Evolutionary conservation across 1,140 invertebrate genomes (phyloP), one percentile per base, ranked within the genome.

Genomic region (Drosophila orena): DNA sequence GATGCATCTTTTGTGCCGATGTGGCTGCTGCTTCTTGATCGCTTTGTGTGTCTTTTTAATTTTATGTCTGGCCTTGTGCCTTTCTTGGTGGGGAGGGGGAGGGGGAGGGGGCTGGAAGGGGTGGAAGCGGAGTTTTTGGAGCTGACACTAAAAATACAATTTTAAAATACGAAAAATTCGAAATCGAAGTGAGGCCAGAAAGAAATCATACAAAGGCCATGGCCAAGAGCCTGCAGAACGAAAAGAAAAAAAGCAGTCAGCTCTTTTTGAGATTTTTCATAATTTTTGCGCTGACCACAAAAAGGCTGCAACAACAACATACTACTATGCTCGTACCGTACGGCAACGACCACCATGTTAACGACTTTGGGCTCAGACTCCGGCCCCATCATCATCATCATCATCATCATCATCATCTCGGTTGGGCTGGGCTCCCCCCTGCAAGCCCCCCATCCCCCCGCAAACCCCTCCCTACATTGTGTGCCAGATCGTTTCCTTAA

Each of bases 221-320:
- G 71, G 52, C 37, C 69, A 64, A 71, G 59, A 71, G 58, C 43
- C 73, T 8, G 60, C 62, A 79, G 61, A 77, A 24, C 0, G 24
- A 24, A 24, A 83, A 71, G 2, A 11, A 43, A 43, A 20, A 43
- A 59, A 62, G 24, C 47, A 69, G 61, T 55, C 10, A 22, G 65
- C 44, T 24, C 55, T 79, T 89, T 89, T 88, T 57, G 83, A 88
- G 66, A 70, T 70, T 88, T 88, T 88, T 88, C 83, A 88, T 88
- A 88, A 88, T 88, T 88, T 86, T 89, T 86, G 83, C 79, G 72
- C 75, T 79, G 84, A 86, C 83, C 83, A 86, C 83, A 86, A 86
- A 79, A 76, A 88, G 60, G 65, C 79, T 59, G 56, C 56, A 71
- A 50, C 60, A 80, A 44, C 37, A 73, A n/a, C n/a, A n/a, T n/a